A percentile compares a stretch with the other conserved stretches of the same genome.
Conservation (phyloP, 2,888 invertebrate genomes). For the Aethes cnicana region DNA sequence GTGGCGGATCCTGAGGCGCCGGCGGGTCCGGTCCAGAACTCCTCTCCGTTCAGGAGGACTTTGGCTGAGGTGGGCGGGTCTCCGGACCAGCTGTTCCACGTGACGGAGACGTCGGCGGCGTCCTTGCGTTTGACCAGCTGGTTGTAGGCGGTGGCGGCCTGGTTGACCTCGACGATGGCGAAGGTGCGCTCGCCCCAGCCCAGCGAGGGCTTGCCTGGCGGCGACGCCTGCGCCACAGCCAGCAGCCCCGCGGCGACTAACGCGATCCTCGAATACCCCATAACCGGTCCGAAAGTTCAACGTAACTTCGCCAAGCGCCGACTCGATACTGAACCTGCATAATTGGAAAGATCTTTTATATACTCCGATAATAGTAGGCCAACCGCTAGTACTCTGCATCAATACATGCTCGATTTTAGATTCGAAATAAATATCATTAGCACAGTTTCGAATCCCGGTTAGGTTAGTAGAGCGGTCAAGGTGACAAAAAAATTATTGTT, state of each 20-base stretch:
- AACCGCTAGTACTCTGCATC: constrained; percentile 75
- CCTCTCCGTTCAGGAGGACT: constrained; percentile 62
- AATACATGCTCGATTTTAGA: constrained; percentile 64
- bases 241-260: constrained; percentile 52
- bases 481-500: constrained; percentile 49
- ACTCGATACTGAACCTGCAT: constrained; percentile 64
- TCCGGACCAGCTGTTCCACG: constrained; percentile 77
- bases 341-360: constrained; percentile 68
- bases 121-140: constrained; percentile 69
- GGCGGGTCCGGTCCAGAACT: constrained; percentile 65
- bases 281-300: constrained; percentile 63
- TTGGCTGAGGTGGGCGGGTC: constrained; percentile 65
- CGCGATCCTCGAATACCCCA: constrained; percentile 57
- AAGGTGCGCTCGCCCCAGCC: constrained; percentile 77
- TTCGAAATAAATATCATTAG: constrained; percentile 73
- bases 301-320: constrained; percentile 58
- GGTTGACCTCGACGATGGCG: constrained; percentile 75
- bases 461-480: constrained; percentile 67
- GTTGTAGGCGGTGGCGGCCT: constrained; percentile 77
- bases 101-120: constrained; percentile 71
- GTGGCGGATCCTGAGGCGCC: constrained; percentile 62
- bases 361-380: constrained; percentile 72
- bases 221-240: constrained; percentile 54
- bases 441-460: constrained; percentile 73
- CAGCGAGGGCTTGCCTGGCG: constrained; percentile 69